Evolutionary conservation across 2,888 invertebrate species (phyloP), one percentile per base, ranked within the genome.

Genomic region (Meteorus colon): DNA sequence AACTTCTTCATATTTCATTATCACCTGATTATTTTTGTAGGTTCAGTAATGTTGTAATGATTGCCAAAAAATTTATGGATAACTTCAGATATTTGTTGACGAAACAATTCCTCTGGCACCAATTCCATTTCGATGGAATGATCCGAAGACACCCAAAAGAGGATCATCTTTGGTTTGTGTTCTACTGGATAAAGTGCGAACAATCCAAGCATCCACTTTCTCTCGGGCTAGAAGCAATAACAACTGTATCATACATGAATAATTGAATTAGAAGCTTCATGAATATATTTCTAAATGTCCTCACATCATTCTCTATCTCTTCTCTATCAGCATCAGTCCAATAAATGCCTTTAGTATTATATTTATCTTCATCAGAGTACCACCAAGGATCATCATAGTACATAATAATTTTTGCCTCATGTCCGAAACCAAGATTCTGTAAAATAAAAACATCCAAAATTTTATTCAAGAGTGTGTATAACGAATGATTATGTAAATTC

Each of bases 401-500:
- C 0, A 96, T 81, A 68, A 92, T 92, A 34, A 95, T 91, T 89
- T 96, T 96, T 77, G 93, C 92, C 0, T 94, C 93, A 0, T 92
- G 91, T 0, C 95, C 95, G 80, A 94, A 92, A 0, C 92, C 91
- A 65, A 94, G 86, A 24, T 90, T 90, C 86, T 93, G 83, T 67
- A 82, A 72, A 29, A 67, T 16, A 19, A 19, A n/a, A 34, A 34
- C 34, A 34, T 14, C 10, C 6, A 12, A 37, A 1, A 27, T 45
- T 62, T 10, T 14, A 12, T 41, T 66, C 41, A 27, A 4, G 66
- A 55, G 75, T 74, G n/a, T 69, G 34, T 45, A 24, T 24, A 74
- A 63, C 34, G 41, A 76, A 62, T 27, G 5, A 12, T 1, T 31
- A 24, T 65, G 1, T 8, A 8, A 4, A 34, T 34, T 34, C 0